These are phyloP conservation scores for Drosophila robusta DNA, from an alignment of 2,888 invertebrate genomes.

Conservation along the genomic window DNA sequence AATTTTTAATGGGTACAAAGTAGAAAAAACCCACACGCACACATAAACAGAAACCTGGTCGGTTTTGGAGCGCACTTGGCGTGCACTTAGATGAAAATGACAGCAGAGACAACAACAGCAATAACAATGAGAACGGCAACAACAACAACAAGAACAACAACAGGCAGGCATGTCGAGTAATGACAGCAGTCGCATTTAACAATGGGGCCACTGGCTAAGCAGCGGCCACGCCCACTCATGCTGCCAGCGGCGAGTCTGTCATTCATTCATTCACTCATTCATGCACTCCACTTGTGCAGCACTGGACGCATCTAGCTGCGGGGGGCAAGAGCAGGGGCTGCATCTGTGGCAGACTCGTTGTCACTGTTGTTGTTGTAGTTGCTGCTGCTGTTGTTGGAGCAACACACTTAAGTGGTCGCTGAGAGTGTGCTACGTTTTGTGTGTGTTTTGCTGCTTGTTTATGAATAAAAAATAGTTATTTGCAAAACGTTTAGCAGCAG, in stretches of 20 bases:
- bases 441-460: conserved; percentile 65
- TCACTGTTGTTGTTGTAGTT: conserved; percentile 27
- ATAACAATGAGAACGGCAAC: conserved; percentile 8
- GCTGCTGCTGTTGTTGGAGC: conserved; percentile 54
- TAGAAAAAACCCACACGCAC: conserved; percentile 7
- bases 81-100: conserved; percentile 75
- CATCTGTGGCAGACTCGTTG: conserved; percentile 53
- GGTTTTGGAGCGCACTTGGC: conserved; percentile 71
- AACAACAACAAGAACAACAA: conserved; percentile 33
- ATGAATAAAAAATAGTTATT: conserved; percentile 82
- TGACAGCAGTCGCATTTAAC: conserved; percentile 71
- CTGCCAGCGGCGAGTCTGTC: conserved; percentile 68
- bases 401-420: conserved; percentile 79
- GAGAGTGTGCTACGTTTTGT: conserved; percentile 72
- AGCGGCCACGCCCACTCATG: conserved; percentile 69
- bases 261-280: conserved; percentile 69
- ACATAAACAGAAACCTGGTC: conserved; percentile 49
- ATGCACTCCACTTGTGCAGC: conserved; percentile 68
- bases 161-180: conserved; percentile 56
- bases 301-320: conserved; percentile 59
- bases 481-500: conserved; percentile 76
- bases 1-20: conserved; percentile 1
- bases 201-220: conserved; percentile 65
- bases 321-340: conserved; percentile 26
- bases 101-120: conserved; percentile 48